phyloP scores from a whole-genome alignment of 2,113 vertebrate genomes.

The Zapus hudsonius region DNA sequence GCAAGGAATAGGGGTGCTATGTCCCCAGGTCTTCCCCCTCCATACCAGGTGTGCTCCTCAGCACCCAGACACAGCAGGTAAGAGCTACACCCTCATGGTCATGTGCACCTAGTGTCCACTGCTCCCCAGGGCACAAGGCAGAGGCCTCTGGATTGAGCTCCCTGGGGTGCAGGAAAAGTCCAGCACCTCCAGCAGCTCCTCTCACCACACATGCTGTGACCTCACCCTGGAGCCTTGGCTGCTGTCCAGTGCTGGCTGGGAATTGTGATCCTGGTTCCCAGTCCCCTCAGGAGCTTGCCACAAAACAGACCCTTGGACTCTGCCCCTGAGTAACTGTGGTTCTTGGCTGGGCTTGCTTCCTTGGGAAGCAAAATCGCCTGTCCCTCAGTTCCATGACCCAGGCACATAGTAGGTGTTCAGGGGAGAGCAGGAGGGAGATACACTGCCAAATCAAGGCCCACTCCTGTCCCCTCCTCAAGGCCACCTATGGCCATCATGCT shows the following conservation, averaged over 20 bases:
- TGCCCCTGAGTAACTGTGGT: accelerated
- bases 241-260: neutral
- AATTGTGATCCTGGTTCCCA: neutral
- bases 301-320: neutral
- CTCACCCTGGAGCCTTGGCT: neutral
- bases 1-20: no score
- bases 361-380: neutral
- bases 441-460: no score
- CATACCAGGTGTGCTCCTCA: no score
- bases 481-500: neutral
- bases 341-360: neutral
- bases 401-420: neutral
- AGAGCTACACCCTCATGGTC: accelerated
- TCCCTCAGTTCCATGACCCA: neutral
- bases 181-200: neutral
- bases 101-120: no score
- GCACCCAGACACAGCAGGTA: neutral
- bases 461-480: neutral
- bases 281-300: neutral
- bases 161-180: accelerated
- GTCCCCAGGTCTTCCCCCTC: no score
- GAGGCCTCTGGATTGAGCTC: neutral
- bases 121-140: no score
- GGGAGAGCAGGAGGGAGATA: accelerated
- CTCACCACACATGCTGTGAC: neutral